Conservation (phyloP, 1,140 invertebrate species). For the Drosophila miranda region DNA sequence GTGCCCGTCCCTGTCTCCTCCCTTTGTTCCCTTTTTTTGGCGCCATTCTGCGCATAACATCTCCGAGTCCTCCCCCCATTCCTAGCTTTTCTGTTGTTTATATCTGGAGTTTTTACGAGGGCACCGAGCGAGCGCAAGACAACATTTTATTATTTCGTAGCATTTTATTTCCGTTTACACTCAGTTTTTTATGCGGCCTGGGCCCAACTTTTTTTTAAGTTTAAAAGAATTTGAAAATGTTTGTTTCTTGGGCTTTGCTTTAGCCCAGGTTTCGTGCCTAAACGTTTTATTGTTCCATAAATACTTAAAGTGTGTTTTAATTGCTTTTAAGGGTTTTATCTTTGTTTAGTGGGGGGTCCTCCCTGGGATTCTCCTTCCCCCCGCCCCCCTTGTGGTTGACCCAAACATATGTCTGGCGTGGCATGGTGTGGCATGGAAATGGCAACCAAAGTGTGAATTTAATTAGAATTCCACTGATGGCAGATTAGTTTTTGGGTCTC, state of each 20-base stretch:
- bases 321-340: slow-evolving; percentile 70
- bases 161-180: slow-evolving; percentile 74
- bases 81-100: slow-evolving; percentile 33
- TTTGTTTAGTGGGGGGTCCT: slow-evolving; percentile 30
- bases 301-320: slow-evolving; percentile 76
- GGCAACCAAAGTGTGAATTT: slow-evolving; percentile 55
- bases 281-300: slow-evolving; percentile 78
- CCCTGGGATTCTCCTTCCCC: slow-evolving; percentile 10
- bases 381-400: background rate
- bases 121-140: slow-evolving; percentile 27
- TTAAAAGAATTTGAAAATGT: slow-evolving; percentile 43
- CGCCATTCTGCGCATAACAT: slow-evolving; percentile 8
- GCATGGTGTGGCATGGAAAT: slow-evolving; percentile 25
- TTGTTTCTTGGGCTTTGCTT: slow-evolving; percentile 41
- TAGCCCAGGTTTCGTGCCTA: slow-evolving; percentile 30
- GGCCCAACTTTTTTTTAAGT: slow-evolving; percentile 41
- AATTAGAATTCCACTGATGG: slow-evolving; percentile 64
- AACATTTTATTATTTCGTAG: slow-evolving; percentile 74
- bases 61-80: background rate
- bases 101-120: slow-evolving; percentile 54
- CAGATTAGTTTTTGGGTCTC: slow-evolving; percentile 20
- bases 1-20: background rate
- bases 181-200: slow-evolving; percentile 52
- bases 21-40: slow-evolving; percentile 24
- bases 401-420: slow-evolving; percentile 38